Base-by-base conservation (phyloP, 2,113 vertebrate species). In the Zingel zingel region DNA sequence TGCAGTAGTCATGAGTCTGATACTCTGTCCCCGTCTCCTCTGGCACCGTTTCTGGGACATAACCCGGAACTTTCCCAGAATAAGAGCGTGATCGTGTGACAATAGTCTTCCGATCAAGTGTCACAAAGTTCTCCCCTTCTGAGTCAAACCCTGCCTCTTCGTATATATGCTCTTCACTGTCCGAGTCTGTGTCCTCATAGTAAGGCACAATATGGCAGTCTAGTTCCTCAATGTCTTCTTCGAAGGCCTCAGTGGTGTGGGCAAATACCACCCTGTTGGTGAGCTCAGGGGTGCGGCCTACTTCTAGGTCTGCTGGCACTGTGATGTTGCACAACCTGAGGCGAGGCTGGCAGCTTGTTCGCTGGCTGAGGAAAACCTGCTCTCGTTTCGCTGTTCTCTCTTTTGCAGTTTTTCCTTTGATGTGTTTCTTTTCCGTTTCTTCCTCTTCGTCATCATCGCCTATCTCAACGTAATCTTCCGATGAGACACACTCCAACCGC, bases 1-100 rank as follows among this genome's bases (percentile, higher is more conserved):
- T 93, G 75, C 91, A 96, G 85, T 96, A 94, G 72, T 93, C 91
- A 23, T 93, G 92, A 66, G 83, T 88, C 81, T 95, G 94, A 11
- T 87, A 94, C 79, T 98, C 98, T 15, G 95, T 94, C 33, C 96
- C 97, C 0, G 93, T 94, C 92, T 99, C 98, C 92, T 99, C 98
- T 9, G 96, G 98, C 56, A 99, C 98, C 1, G 98, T 99, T 93
- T 99, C 98, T 50, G 98, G 98, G 50, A 99, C 98, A n/a, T 93
- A 97, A 72, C 97, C 97, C 0, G 97, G 94, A 86, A 97, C 89
- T 91, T 97, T 99, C 1, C 96, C 97, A 21, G 98, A 98, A 57
- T 97, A 98, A 0, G 98, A 97, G 63, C 97, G 95, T 70, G 97
- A 96, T 89, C 98, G 95, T 1, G 96, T 95, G 81, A 97, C 95